Conservation (phyloP, 2,113 vertebrate genomes). For the Chamaetylas fuelleborni region DNA sequence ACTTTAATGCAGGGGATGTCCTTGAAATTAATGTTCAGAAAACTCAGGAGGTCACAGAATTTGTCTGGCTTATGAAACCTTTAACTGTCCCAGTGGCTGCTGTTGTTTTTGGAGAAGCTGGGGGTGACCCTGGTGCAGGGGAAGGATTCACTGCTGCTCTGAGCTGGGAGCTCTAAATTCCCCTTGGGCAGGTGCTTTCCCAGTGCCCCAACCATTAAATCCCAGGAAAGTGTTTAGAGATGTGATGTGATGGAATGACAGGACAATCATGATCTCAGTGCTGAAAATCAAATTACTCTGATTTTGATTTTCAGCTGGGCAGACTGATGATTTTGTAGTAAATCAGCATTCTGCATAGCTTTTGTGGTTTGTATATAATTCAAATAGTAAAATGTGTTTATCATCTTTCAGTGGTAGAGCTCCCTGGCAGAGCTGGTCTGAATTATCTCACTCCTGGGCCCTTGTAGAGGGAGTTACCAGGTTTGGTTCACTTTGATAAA, state of each 20-base stretch:
- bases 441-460: background rate
- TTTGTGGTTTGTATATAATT: background rate
- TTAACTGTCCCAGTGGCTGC: background rate
- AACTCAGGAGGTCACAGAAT: background rate
- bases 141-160: background rate
- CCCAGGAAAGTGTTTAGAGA: background rate
- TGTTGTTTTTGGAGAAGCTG: background rate
- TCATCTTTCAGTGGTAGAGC: background rate
- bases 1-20: background rate
- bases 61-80: background rate
- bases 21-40: background rate
- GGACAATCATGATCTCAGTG: accelerated
- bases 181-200: too few relatives aligned
- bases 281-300: background rate
- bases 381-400: background rate
- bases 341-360: background rate
- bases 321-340: background rate
- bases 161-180: background rate
- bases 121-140: background rate
- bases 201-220: background rate
- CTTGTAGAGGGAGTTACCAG: background rate
- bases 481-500: background rate
- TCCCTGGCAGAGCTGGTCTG: constrained; percentile 25
- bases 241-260: background rate
- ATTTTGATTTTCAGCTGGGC: background rate